A percentile compares a stretch with the other conserved stretches of the same genome.
These are phyloP conservation scores for Erpetoichthys calabaricus DNA, from an alignment of 2,797 vertebrate species.

Conservation along the genomic window DNA sequence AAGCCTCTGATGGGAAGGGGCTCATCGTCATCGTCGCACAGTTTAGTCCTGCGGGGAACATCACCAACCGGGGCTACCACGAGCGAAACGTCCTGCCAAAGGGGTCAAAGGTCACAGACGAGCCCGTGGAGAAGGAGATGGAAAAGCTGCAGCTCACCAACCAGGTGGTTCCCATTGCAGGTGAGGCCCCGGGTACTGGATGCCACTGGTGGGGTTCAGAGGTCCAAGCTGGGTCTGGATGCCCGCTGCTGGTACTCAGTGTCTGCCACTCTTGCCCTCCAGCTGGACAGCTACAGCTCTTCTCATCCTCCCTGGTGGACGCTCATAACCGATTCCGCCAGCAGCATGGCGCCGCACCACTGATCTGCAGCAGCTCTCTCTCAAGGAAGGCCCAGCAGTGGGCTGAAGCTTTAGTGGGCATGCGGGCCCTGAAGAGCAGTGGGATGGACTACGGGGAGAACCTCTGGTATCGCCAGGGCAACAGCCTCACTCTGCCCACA, in stretches of 20 bases:
- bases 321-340: slow-evolving; percentile 23
- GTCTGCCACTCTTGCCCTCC: background rate
- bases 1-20: slow-evolving; percentile 12
- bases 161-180: background rate
- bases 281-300: slow-evolving; percentile 22
- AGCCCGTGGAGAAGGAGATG: background rate
- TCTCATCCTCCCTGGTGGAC: slow-evolving; percentile 21
- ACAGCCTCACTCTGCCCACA: slow-evolving; percentile 19
- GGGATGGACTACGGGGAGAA: slow-evolving; percentile 27
- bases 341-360: slow-evolving; percentile 19
- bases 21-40: slow-evolving; percentile 13
- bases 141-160: background rate
- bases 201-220: too few relatives aligned
- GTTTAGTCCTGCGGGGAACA: slow-evolving; percentile 18
- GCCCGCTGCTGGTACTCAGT: too few relatives aligned
- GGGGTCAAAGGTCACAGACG: slow-evolving; percentile 12
- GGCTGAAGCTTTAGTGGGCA: slow-evolving; percentile 23
- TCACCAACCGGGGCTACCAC: slow-evolving; percentile 16
- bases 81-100: slow-evolving; percentile 12
- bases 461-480: slow-evolving; percentile 28
- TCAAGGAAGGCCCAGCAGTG: slow-evolving; percentile 30
- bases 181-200: background rate
- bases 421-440: slow-evolving; percentile 24
- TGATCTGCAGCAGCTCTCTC: slow-evolving; percentile 20
- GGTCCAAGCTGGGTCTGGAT: too few relatives aligned